Base-by-base conservation (phyloP, 2,888 invertebrate genomes). In the Napeogenes sylphis region DNA sequence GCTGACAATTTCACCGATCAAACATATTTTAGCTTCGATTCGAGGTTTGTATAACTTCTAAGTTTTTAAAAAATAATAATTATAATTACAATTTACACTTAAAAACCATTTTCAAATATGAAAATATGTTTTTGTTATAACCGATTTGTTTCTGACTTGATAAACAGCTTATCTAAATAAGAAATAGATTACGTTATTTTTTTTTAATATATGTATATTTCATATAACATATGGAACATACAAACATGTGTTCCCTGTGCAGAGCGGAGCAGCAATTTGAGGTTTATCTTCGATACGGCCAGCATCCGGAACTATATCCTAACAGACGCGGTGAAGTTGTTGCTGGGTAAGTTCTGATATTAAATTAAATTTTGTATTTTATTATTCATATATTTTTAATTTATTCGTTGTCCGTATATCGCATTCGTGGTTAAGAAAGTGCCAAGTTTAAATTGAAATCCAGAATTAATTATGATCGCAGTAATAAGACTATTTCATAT, bases 1-100 rank as follows among this genome's bases (percentile, higher is more conserved):
- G 95, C 96, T 51, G 97, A 97, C 84, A 97, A 97, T 90, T 97
- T 97, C 89, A 97, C 97, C 56, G 97, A 97, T 83, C 97, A 97
- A 89, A 96, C 95, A 2, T 96, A 96, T 88, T 95, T 96, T 83
- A 95, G 95, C 75, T 96, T 96, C 81, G 95, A 96, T 79, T 91
- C 91, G 38, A 86, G 90, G 91, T 90, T 75, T 79, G 73, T 38
- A 47, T 32, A 6, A 32, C 4, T 42, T 45, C 10, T 56, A 42
- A 35, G 4, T 10, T 2, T 55, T 55, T 21, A 21, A 21, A 21
- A 21, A 21, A 21, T 21, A 21, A 21, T 21, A 21, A 21, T 21
- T 21, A 21, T 21, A 21, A 21, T 21, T 21, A 21, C 21, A 21
- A 21, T 21, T 21, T 21, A 21, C 21, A 21, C 21, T 21, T 21